phyloP scores from a whole-genome alignment of 2,113 vertebrate species.

The Reinhardtius hippoglossoides region DNA sequence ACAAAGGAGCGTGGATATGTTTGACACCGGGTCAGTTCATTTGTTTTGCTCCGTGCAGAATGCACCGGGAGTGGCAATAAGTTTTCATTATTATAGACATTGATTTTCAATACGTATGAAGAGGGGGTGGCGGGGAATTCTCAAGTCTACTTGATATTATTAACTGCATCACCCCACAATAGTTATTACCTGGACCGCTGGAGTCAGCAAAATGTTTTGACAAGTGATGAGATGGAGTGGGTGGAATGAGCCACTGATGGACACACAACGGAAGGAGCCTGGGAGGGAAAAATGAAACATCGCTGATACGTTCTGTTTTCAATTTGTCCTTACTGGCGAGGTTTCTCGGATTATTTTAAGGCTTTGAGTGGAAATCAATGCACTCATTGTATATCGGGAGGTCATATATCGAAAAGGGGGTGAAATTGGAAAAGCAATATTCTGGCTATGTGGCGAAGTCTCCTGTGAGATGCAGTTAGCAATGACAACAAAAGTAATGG shows the following conservation, averaged over 20 bases:
- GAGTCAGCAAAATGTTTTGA: slow-evolving; percentile 73
- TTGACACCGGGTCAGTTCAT: slow-evolving; percentile 44
- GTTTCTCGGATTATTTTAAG: slow-evolving; percentile 57
- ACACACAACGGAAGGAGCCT: slow-evolving; percentile 30
- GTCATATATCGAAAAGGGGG: slow-evolving; percentile 57
- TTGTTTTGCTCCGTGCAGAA: slow-evolving; percentile 24
- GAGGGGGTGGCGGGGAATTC: slow-evolving; percentile 34
- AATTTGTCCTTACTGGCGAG: slow-evolving; percentile 35
- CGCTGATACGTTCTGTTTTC: slow-evolving; percentile 20
- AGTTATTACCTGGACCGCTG: slow-evolving; percentile 53
- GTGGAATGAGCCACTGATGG: slow-evolving; percentile 57
- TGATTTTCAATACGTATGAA: slow-evolving; percentile 67
- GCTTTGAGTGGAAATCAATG: slow-evolving; percentile 67
- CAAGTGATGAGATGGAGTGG: slow-evolving; percentile 63
- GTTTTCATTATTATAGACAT: slow-evolving; percentile 68
- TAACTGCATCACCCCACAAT: slow-evolving; percentile 41
- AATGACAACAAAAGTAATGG: slow-evolving; percentile 77
- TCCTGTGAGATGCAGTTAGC: slow-evolving; percentile 73
- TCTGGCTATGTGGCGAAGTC: slow-evolving; percentile 57
- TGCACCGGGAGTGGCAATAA: slow-evolving; percentile 27
- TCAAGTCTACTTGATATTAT: slow-evolving; percentile 68
- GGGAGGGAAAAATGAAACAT: slow-evolving; percentile 23
- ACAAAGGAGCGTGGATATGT: slow-evolving; percentile 38
- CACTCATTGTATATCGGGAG: slow-evolving; percentile 53
- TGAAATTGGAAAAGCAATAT: slow-evolving; percentile 68